Base-by-base conservation (phyloP, 2,888 invertebrate species). In the Agrotis ipsilon region DNA sequence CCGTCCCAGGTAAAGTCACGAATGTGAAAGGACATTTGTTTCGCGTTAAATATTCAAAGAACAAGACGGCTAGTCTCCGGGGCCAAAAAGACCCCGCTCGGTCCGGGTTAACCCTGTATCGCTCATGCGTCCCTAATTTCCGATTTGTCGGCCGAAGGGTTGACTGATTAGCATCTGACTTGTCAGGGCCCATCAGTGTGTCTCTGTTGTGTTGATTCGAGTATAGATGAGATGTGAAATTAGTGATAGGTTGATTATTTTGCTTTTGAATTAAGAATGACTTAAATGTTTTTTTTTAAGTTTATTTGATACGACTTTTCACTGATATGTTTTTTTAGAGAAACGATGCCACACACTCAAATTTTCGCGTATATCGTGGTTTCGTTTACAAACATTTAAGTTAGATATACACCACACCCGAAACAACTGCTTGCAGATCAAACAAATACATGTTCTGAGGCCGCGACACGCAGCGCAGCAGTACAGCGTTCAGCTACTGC, bases 101-200 rank as follows among this genome's bases (percentile, higher is more conserved):
- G 82, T 84, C 87, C 91, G 93, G 92, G 93, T 90, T 94, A 94
- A 92, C 94, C 94, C 93, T 92, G 91, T 93, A 92, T 92, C 94
- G 87, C 93, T 95, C 96, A 95, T 93, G 95, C 95, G 94, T 93
- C 92, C 92, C 94, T 95, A 95, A 96, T 96, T 94, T 94, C 96
- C 95, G 95, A 96, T 96, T 96, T 95, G 95, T 94, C 95, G 94
- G 91, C 92, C 90, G 92, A 94, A 94, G 95, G 96, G 95, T 95
- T 95, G 92, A 93, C 92, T 94, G 95, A 95, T 96, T 96, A 95
- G 93, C 95, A 95, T 95, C 95, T 93, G 93, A 93, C 94, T 94
- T 93, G 94, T 95, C 95, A 91, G 87, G 91, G 90, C 91, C 90
- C 91, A 92, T 94, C 92, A 90, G 86, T 64, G 87, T 87, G 86